Base-by-base conservation (phyloP, 2,888 invertebrate genomes). In the Amorpha juglandis region DNA sequence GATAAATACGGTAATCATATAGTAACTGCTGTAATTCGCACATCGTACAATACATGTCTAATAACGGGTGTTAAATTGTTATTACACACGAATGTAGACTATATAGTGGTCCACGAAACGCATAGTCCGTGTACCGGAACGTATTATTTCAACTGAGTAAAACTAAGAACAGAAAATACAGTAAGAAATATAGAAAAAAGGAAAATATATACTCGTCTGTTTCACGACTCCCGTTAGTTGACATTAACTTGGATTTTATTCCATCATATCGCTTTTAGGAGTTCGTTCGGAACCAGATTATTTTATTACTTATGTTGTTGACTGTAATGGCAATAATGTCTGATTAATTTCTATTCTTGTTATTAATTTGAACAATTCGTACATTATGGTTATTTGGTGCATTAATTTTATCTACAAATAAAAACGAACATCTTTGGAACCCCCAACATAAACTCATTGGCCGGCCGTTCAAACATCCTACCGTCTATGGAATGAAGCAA, bases 21-120 rank as follows among this genome's bases (percentile, higher is more conserved):
- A 42, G 21, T 42, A 19, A 19, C 35, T 35, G n/a, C 35, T 42
- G 19, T 6, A 42, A 58, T 42, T 58, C 19, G 58, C 58, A 42
- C 42, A 19, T 42, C 58, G 6, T 42, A 19, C 19, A 33, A 14
- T 19, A 16, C 9, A 19, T 12, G 9, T 42, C 19, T 38, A 58
- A 55, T 35, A 16, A 58, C 42, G 38, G 42, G 38, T 58, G 58
- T 12, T 58, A 58, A 38, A 58, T 58, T 58, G 55, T 38, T 38
- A 58, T 58, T 58, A 38, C 38, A 11, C 55, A 58, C 19, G 55
- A 38, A 58, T 19, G 38, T 58, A 38, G 38, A 38, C 16, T 52
- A 27, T 27, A 19, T 19, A 12, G 42, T 58, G 58, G 42, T 58
- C 38, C 19, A 58, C 58, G 58, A 12, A 58, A 19, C 58, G 6